Base-by-base conservation (phyloP, 2,888 invertebrate species). In the Malthinus seriepunctatus region DNA sequence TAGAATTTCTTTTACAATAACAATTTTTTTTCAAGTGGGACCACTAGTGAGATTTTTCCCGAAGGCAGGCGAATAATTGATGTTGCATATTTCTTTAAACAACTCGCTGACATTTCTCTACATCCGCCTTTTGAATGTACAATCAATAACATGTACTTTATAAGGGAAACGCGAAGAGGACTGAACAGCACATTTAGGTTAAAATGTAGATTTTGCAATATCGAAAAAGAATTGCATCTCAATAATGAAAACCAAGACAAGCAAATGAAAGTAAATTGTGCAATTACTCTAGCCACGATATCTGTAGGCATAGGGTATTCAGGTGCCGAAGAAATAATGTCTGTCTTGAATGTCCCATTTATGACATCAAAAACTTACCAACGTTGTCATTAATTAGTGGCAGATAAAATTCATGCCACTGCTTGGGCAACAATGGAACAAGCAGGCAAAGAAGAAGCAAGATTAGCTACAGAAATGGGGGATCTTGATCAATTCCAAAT, bases 321-420 rank as follows among this genome's bases (percentile, higher is more conserved):
- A 15, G 5, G 7, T 5, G 44, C 31, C 5, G 33, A 47, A 8
- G 32, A 47, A 32, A 32, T 32, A 32, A 33, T 33, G 34, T 3
- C 47, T n/a, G 3, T n/a, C 1, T 12, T 47, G 4, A 47, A 47
- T 47, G 47, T 47, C 2, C 47, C 47, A 33, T 47, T 32, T 34
- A 47, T 47, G 47, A 3, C 47, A 8, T 2, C 33, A 1, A 3
- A 4, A 8, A 45, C 32, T 10, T 47, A 32, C 12, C 32, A 47
- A 8, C 1, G 2, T 8, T 32, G 7, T 11, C 47, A 47, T 3
- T 2, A 11, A 11, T 4, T 3, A 1, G 32, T 47, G 1, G 47
- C 11, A 2, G 6, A 32, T 11, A 32, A 3, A 34, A 33, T 32
- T 11, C 32, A 47, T 34, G 5, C 31, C 1, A 12, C 33, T 32